Base-by-base conservation (phyloP, 2,888 invertebrate species). In the Spilarctia lutea region DNA sequence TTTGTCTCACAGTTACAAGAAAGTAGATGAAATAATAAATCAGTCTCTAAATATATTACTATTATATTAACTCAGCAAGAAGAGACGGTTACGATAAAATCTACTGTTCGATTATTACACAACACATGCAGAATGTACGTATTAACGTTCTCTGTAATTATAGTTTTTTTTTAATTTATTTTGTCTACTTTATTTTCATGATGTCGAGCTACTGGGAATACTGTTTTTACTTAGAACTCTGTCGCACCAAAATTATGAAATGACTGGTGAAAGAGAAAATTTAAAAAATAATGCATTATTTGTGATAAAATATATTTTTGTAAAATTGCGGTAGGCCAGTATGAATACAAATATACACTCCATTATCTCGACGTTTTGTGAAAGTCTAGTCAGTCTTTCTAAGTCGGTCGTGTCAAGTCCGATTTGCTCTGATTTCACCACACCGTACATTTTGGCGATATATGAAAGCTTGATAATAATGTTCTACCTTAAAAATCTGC, bases 91-190 rank as follows among this genome's bases (percentile, higher is more conserved):
- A 91, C 82, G 87, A 88, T 90, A 89, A 87, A 86, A 88, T 81
- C 93, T 95, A 95, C 90, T 77, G 81, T 89, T 92, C 82, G 88
- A 92, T 94, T 95, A 95, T 94, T 95, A 94, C 94, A 95, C 94
- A 94, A 94, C 95, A 93, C 94, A 92, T 92, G 93, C 93, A 91
- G 91, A 91, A 91, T 89, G 93, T 95, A 94, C 94, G 94, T 94
- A 95, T 95, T 88, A 88, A 90, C 87, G 92, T 92, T 93, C 85
- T 85, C 83, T 85, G 87, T 85, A 74, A 81, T 83, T 85, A 85
- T 84, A 79, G 75, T 45, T 82, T 79, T 77, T 76, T 74, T 67
- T 82, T 81, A 52, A 65, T 81, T 85, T 80, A 78, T 78, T 86
- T 88, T 85, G 86, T 85, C 87, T 88, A 84, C 88, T 86, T 89